Evolutionary conservation across 2,888 invertebrate genomes (phyloP).

Genomic region (Meloe dianella): DNA sequence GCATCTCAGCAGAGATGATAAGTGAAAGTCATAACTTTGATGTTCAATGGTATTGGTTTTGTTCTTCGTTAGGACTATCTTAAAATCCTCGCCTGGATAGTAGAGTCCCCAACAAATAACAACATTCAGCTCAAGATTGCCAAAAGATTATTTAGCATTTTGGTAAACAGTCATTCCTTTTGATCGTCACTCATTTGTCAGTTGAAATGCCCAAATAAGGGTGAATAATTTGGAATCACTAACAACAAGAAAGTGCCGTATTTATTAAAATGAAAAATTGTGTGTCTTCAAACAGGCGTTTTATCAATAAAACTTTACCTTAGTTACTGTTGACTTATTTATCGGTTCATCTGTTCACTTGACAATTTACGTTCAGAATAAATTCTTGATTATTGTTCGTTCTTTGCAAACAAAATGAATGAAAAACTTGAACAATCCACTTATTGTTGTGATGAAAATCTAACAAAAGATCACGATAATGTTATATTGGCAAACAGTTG

Average conservation of each 20-base stretch:
- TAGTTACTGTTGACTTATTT: slow-evolving; percentile 1
- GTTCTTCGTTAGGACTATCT: no score
- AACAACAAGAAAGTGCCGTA: no score
- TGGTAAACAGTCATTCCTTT: neutral
- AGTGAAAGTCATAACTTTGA: no score
- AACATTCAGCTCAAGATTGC: neutral
- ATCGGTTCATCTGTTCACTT: neutral
- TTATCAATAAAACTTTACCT: slow-evolving; percentile 4
- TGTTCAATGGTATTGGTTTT: no score
- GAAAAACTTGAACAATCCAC: neutral
- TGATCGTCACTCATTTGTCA: neutral
- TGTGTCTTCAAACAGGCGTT: neutral
- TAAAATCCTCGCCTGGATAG: no score
- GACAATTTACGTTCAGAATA: slow-evolving; percentile 1
- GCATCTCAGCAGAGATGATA: no score
- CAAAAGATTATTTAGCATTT: no score
- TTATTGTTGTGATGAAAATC: neutral
- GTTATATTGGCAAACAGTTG: slow-evolving; percentile 48
- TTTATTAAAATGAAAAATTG: neutral
- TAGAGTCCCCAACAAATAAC: neutral
- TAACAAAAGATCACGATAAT: slow-evolving; percentile 37
- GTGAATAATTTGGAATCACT: neutral
- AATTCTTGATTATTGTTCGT: neutral
- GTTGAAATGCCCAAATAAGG: neutral
- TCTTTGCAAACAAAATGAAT: neutral